These are phyloP conservation scores for Melanotaenia duboulayi DNA, from an alignment of 2,113 vertebrate species.

Conservation along the genomic window DNA sequence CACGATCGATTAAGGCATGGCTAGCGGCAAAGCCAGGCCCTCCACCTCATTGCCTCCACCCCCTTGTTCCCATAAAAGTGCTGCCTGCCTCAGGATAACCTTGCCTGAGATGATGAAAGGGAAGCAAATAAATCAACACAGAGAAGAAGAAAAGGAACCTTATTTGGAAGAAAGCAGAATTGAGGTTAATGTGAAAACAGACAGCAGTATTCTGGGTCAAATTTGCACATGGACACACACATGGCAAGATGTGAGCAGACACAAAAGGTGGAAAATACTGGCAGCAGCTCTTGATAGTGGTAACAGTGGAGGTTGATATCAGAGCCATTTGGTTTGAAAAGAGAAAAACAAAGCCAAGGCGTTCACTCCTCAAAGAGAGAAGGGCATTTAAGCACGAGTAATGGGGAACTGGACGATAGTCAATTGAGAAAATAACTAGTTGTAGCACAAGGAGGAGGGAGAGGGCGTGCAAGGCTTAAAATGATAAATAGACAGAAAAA, in stretches of 20 bases:
- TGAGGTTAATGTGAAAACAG: slow-evolving; percentile 62
- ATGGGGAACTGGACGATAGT: slow-evolving; percentile 56
- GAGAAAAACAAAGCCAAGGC: slow-evolving; percentile 29
- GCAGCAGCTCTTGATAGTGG: slow-evolving; percentile 22
- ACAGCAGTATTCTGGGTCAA: slow-evolving; percentile 35
- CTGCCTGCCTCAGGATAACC: slow-evolving; percentile 78
- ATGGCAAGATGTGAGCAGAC: slow-evolving; percentile 1
- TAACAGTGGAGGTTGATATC: neutral
- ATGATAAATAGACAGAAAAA: slow-evolving; percentile 65
- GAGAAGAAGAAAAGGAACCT: slow-evolving; percentile 67
- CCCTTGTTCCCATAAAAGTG: slow-evolving; percentile 71
- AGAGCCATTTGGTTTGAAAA: slow-evolving; percentile 4
- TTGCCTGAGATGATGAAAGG: slow-evolving; percentile 80
- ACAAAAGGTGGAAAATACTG: neutral
- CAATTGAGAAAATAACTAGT: slow-evolving; percentile 70
- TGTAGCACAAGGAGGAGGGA: slow-evolving; percentile 47
- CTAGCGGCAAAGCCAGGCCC: slow-evolving; percentile 53
- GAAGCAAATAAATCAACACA: slow-evolving; percentile 71
- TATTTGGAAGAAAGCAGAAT: slow-evolving; percentile 65
- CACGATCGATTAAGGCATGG: slow-evolving; percentile 74
- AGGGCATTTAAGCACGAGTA: slow-evolving; percentile 57
- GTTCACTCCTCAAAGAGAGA: slow-evolving; percentile 31
- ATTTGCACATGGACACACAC: slow-evolving; percentile 6
- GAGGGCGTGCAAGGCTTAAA: slow-evolving; percentile 52
- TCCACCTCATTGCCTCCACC: slow-evolving; percentile 34